These are phyloP conservation scores for Idaea aversata DNA, from an alignment of 2,888 invertebrate species.

Conservation along the genomic window DNA sequence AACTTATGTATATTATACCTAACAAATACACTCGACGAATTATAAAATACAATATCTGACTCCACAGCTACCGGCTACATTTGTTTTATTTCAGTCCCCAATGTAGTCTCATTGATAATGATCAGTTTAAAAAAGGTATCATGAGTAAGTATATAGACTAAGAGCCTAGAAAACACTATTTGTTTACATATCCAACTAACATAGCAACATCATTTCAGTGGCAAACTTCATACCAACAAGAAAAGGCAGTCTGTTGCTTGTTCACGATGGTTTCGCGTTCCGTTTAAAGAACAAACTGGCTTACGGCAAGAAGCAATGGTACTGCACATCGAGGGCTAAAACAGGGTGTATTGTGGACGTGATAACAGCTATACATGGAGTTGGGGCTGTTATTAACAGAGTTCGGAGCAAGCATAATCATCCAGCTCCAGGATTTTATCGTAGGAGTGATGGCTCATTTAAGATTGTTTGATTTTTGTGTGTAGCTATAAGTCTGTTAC, in stretches of 20 bases:
- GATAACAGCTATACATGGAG: constrained; percentile 54
- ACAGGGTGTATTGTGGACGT: constrained; percentile 69
- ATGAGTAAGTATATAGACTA: not conserved
- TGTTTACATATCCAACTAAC: not conserved
- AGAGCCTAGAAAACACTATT: not conserved
- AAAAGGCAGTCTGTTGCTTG: constrained; percentile 64
- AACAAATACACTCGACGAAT: no score
- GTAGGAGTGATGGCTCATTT: constrained; percentile 63
- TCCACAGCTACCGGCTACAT: no score
- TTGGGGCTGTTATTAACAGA: constrained; percentile 53
- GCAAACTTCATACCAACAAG: constrained; percentile 67
- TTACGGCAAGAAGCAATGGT: constrained; percentile 73
- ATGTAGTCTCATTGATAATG: no score
- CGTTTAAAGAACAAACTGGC: constrained; percentile 68
- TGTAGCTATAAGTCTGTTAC: not conserved
- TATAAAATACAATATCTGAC: no score
- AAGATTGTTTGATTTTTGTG: constrained; percentile 54
- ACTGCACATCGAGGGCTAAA: constrained; percentile 64
- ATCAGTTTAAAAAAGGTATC: no score
- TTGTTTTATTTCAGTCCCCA: no score
- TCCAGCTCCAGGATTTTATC: constrained; percentile 62
- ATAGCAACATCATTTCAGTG: constrained; percentile 48
- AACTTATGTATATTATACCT: not conserved
- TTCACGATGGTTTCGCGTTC: constrained; percentile 66
- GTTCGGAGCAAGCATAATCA: constrained; percentile 66